phyloP scores from a whole-genome alignment of 2,888 invertebrate species.

The Omphaloscelis lunosa region DNA sequence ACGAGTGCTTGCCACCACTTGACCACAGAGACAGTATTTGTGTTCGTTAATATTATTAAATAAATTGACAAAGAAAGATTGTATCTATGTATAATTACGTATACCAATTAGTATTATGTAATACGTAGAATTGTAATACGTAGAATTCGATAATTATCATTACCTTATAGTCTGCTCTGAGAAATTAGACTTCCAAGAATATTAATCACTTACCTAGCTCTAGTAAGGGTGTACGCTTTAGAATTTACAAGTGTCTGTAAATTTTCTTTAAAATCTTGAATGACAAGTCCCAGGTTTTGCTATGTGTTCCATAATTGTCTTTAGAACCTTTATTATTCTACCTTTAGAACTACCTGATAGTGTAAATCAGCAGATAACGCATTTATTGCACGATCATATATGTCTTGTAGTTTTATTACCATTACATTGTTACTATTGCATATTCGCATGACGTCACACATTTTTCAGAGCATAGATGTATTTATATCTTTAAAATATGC shows the following conservation, averaged over 20 bases:
- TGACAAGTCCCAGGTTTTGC: neutral
- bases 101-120: conserved; percentile 7
- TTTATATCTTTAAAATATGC: neutral
- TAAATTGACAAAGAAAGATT: conserved; percentile 6
- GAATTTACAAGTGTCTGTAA: neutral
- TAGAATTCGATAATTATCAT: conserved; percentile 12
- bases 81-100: neutral
- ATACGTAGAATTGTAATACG: conserved; percentile 18
- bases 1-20: neutral
- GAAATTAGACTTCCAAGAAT: neutral
- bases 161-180: neutral
- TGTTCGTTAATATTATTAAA: neutral
- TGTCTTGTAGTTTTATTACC: conserved; percentile 17
- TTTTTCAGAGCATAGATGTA: neutral
- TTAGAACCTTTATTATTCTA: neutral
- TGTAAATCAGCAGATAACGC: neutral
- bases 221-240: neutral
- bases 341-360: neutral
- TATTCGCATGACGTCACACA: neutral
- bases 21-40: neutral
- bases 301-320: neutral
- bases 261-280: neutral
- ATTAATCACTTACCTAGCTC: neutral
- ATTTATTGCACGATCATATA: conserved; percentile 4
- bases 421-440: neutral